Evolutionary conservation across 2,888 invertebrate genomes (phyloP).

Genomic region (Drosophila acutilabella): DNA sequence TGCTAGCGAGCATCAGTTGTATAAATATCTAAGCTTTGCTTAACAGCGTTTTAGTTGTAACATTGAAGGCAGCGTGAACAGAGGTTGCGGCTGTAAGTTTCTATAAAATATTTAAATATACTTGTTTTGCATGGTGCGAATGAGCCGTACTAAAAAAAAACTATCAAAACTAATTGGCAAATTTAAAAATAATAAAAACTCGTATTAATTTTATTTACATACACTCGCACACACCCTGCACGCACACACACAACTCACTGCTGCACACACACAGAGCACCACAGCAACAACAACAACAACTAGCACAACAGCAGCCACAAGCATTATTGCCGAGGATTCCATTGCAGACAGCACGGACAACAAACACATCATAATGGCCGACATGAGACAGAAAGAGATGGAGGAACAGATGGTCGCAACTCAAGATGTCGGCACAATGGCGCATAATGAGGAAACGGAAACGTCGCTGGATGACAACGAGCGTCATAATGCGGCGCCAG

Average conservation of each 20-base stretch:
- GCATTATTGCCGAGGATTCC: constrained; percentile 61
- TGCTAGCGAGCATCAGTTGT: background rate
- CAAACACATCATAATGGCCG: constrained; percentile 53
- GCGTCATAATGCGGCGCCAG: constrained; percentile 69
- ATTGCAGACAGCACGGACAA: constrained; percentile 72
- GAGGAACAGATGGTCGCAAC: constrained; percentile 32
- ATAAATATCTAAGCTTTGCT: constrained; percentile 41
- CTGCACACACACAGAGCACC: constrained; percentile 54
- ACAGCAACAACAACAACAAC: constrained; percentile 28
- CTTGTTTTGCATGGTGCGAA: constrained; percentile 47
- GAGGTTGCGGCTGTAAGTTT: constrained; percentile 48
- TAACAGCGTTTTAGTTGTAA: constrained; percentile 40
- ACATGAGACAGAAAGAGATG: constrained; percentile 36
- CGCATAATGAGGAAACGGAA: constrained; percentile 79
- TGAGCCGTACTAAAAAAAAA: constrained; percentile 42
- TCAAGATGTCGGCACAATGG: constrained; percentile 66
- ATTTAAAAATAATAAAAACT: constrained; percentile 52
- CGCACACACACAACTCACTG: constrained; percentile 30
- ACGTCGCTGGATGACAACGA: constrained; percentile 68
- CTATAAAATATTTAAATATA: constrained; percentile 8
- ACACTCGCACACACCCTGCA: constrained; percentile 31
- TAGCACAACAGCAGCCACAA: constrained; percentile 45
- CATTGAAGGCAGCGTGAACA: background rate
- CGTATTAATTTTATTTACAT: constrained; percentile 67
- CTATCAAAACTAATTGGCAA: constrained; percentile 45